These are phyloP conservation scores for Chaunax sp. DNA, from an alignment of 2,797 vertebrate genomes.

Conservation along the genomic window DNA sequence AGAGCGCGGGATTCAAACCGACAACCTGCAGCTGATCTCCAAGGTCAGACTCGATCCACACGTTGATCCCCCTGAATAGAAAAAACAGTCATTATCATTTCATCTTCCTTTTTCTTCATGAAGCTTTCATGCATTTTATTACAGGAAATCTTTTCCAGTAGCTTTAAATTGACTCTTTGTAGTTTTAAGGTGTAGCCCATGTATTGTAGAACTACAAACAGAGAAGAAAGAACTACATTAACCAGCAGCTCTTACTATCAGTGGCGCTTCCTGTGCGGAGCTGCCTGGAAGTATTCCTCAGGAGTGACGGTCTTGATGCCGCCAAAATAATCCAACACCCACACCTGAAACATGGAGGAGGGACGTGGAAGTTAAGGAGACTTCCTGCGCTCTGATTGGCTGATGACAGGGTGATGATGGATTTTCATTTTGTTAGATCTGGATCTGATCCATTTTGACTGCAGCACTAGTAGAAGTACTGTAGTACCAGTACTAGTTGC, in stretches of 20 bases:
- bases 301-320: constrained; percentile 91
- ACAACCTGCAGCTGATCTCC: no score
- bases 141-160: no score
- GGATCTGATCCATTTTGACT: no score
- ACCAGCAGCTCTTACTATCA: constrained; percentile 27
- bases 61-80: no score
- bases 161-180: no score
- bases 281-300: constrained; percentile 89
- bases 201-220: not conserved
- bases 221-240: constrained; percentile 13
- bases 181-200: not conserved
- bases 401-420: not conserved
- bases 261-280: constrained; percentile 78
- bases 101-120: no score
- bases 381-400: constrained; percentile 25
- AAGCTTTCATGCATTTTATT: no score
- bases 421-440: no score
- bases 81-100: no score
- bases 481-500: no score
- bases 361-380: not conserved
- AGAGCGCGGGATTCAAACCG: not conserved
- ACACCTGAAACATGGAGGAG: constrained; percentile 79
- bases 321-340: constrained; percentile 96
- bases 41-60: no score
- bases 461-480: not conserved